Evolutionary conservation across 2,888 invertebrate genomes (phyloP), one percentile per base, ranked within the genome.

Genomic region (Epicampocera succincta): DNA sequence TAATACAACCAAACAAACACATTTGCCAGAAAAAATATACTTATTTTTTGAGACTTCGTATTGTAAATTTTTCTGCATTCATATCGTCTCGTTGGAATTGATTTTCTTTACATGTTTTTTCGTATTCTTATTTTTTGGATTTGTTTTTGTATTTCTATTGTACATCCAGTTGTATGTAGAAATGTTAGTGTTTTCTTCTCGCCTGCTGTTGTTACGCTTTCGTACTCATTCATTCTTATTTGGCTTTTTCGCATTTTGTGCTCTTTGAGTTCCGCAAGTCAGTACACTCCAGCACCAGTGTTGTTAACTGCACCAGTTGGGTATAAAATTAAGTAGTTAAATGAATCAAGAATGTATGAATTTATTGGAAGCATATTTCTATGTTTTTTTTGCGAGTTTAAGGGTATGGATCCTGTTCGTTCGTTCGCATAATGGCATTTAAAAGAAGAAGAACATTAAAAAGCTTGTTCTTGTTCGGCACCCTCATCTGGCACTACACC

Each of bases 51-150:
- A 3, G 42, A 61, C 29, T 71, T 61, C 65, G 48, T 66, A 33
- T 72, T 65, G 56, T 65, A 66, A 44, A 60, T 61, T 73, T 69
- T 60, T 66, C 52, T 82, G 68, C 71, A 71, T 15, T 29, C 42
- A 12, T 54, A 17, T 46, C 65, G 65, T 69, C 65, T 72, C 50
- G 63, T 65, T 71, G 25, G 40, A 78, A 82, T 82, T 82, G 82
- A 82, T 82, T 82, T 82, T 81, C 71, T 68, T 68, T 50, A 50
- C 40, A 65, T 61, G 21, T 54, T 69, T 61, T 42, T 50, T 73
- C 3, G 38, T 60, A 11, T 60, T 48, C 2, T 66, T 44, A 19
- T 13, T 68, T 56, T 66, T 48, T 40, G 17, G 5, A 11, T 61
- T 69, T 52, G 2, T 38, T 56, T 25, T 60, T 68, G 29, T 21